Evolutionary conservation across 2,888 invertebrate genomes (phyloP), one percentile per base, ranked within the genome.

Genomic region (Mylabris sibirica): DNA sequence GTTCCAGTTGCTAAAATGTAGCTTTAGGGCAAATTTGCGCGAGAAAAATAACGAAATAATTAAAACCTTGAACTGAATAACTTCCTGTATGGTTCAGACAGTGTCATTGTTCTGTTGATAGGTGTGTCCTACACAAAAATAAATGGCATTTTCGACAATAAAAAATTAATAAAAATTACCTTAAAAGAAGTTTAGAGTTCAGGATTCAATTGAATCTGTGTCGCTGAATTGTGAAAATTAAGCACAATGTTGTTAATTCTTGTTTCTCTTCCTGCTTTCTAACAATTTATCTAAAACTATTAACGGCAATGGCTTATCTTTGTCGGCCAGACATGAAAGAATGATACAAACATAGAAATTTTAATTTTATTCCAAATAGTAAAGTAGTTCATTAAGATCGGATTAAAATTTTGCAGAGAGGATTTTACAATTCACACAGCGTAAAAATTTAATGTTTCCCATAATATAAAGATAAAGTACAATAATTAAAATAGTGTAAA

Each of bases 341-440:
- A 38, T 38, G 3, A 12, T 12, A 38, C 12, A 38, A 38, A 14
- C 3, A 38, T 38, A 38, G 12, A 53, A 53, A 20, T 22, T 53
- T 53, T 3, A 24, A 53, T 3, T 53, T 53, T 53, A 53, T 53
- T 12, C 12, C 11, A 53, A 24, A 53, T 72, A 72, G 71, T 68
- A 66, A 41, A 72, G 69, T 68, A 71, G 73, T 75, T 76, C 70
- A 72, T 76, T 74, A 44, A 75, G 64, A 63, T 53, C 60, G 73
- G 74, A 74, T 75, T 76, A 73, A 71, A 73, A 72, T 62, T 67
- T 70, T 74, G 71, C 63, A 67, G 68, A 67, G 68, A 66, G 66
- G 66, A 67, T 70, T 67, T 65, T 22, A 22, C 22, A 22, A 22
- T 53, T 53, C 22, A n/a, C n/a, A 38, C 14, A 11, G 14, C 38